phyloP scores from a whole-genome alignment of 2,113 vertebrate genomes.

The Casuarius casuarius region DNA sequence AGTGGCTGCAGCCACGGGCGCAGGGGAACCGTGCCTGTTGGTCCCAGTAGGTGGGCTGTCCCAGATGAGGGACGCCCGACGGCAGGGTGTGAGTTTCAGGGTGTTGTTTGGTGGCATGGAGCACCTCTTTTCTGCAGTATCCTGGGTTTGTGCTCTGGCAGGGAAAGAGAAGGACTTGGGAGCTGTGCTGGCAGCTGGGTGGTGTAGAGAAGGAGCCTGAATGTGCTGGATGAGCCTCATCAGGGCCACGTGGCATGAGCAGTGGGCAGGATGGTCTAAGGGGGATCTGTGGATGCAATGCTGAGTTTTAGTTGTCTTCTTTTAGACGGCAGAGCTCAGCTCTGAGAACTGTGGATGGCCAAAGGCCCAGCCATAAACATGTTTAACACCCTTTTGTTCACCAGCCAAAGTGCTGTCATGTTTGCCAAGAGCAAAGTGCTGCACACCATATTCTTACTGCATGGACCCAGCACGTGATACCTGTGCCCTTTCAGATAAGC shows the following conservation, averaged over 20 bases:
- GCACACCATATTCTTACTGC: background rate
- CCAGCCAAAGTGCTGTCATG: too few species aligned
- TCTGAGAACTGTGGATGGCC: background rate
- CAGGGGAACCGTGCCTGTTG: background rate
- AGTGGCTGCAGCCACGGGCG: background rate
- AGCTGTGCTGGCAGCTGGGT: background rate
- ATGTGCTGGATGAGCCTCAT: fast-evolving
- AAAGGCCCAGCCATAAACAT: background rate
- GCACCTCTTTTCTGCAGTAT: too few species aligned
- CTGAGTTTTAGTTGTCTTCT: background rate
- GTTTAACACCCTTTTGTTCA: background rate
- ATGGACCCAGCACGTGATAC: background rate
- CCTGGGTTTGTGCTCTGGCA: background rate
- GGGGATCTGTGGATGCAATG: too few species aligned
- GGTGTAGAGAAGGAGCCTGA: background rate
- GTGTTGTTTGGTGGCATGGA: background rate
- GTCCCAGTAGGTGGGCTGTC: too few species aligned
- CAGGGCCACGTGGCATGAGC: too few species aligned
- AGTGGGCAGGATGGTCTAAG: fast-evolving
- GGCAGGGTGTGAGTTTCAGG: background rate
- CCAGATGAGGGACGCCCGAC: background rate
- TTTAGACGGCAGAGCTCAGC: background rate
- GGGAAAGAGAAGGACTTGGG: background rate
- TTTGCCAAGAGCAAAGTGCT: background rate
- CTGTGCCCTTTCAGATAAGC: background rate